Evolutionary conservation across 1,140 invertebrate genomes (phyloP).

Genomic region (Ostrea denselamellosa): DNA sequence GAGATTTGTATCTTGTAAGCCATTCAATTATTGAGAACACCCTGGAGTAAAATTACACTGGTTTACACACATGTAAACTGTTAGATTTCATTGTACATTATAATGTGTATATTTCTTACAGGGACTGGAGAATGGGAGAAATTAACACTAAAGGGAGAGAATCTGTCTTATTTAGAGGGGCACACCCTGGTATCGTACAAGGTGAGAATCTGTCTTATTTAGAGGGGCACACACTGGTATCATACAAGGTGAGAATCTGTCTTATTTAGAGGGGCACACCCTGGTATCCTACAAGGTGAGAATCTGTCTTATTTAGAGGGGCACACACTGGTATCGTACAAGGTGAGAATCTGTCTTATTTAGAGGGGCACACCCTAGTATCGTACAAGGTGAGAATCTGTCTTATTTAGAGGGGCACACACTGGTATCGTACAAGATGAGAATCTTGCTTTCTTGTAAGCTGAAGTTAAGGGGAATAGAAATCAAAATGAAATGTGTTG

Average conservation of each 20-base stretch:
- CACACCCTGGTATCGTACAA: constrained; percentile 87
- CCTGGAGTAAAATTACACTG: too few relatives aligned
- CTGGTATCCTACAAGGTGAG: constrained; percentile 83
- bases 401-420: too few relatives aligned
- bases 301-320: neutral
- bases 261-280: constrained; percentile 90
- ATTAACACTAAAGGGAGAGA: constrained; percentile 81
- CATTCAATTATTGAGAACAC: too few relatives aligned
- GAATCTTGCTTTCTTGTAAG: neutral
- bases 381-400: constrained; percentile 77
- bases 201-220: constrained; percentile 54
- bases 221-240: too few relatives aligned
- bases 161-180: constrained; percentile 89
- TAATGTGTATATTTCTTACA: constrained; percentile 63
- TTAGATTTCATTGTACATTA: too few relatives aligned
- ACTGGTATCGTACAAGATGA: constrained; percentile 77
- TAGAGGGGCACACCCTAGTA: constrained; percentile 92
- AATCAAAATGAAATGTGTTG: too few relatives aligned
- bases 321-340: too few relatives aligned
- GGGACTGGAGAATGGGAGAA: constrained; percentile 78
- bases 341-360: constrained; percentile 83
- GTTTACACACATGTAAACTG: too few relatives aligned
- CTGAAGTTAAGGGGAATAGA: too few relatives aligned
- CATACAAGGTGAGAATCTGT: constrained; percentile 81
- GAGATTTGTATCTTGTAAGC: too few relatives aligned